Conservation (phyloP, 2,797 vertebrate genomes). For the Lagocephalus sceleratus region DNA sequence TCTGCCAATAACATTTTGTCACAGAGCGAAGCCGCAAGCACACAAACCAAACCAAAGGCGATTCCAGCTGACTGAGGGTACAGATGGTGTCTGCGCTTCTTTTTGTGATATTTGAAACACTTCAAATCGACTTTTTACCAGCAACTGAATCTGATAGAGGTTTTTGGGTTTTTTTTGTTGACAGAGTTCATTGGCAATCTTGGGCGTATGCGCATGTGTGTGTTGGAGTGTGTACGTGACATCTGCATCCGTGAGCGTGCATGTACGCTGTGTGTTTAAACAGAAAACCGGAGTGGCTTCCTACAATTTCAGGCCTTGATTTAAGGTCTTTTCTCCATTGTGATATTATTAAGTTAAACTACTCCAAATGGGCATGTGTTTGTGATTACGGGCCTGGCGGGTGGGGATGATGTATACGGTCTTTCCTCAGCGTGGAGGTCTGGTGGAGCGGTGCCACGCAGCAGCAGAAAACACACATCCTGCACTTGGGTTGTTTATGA, state of each 20-base stretch:
- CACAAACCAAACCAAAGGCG: conserved; percentile 74
- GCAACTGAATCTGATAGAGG: conserved; percentile 14
- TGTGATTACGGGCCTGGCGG: conserved; percentile 66
- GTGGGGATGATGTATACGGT: conserved; percentile 63
- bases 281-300: conserved; percentile 43
- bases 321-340: conserved; percentile 67
- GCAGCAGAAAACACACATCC: conserved; percentile 52
- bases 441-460: conserved; percentile 55
- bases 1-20: conserved; percentile 80
- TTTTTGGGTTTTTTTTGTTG: too few relatives aligned
- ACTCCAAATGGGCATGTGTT: conserved; percentile 73
- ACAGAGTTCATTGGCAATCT: conserved; percentile 30
- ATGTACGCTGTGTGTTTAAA: conserved; percentile 6
- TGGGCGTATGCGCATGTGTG: conserved; percentile 14
- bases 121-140: conserved; percentile 14
- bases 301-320: conserved; percentile 54
- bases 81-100: conserved; percentile 42
- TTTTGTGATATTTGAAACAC: conserved; percentile 19
- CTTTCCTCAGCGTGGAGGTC: conserved; percentile 57
- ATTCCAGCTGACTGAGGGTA: conserved; percentile 62
- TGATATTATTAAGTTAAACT: conserved; percentile 74
- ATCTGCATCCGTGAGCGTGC: too few relatives aligned
- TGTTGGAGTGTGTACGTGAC: neutral
- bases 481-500: conserved; percentile 55
- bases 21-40: conserved; percentile 70